These are phyloP conservation scores for Drosophila tropicalis DNA, from an alignment of 1,140 invertebrate genomes.

Conservation along the genomic window DNA sequence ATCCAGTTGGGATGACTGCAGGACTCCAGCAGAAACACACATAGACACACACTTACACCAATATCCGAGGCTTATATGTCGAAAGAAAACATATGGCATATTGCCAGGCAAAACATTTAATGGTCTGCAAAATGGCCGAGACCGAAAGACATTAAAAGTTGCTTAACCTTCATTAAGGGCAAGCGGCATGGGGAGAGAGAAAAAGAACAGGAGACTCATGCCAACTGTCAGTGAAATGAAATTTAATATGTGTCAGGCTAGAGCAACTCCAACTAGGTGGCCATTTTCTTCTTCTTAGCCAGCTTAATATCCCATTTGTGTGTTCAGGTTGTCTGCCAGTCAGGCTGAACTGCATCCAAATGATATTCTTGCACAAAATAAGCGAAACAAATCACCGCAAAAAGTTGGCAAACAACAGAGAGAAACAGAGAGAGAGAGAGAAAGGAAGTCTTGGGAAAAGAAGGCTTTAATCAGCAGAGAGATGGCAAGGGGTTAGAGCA, in stretches of 20 bases:
- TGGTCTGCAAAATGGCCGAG: slow-evolving; percentile 74
- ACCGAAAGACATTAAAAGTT: slow-evolving; percentile 71
- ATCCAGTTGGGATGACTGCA: slow-evolving; percentile 10
- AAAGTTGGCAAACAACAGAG: slow-evolving; percentile 57
- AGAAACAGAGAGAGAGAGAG: neutral
- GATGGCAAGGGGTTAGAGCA: neutral
- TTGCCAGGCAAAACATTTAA: slow-evolving; percentile 81
- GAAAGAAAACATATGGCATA: slow-evolving; percentile 77
- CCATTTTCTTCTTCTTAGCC: slow-evolving; percentile 27
- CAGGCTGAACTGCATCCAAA: slow-evolving; percentile 60
- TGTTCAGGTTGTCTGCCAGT: slow-evolving; percentile 24
- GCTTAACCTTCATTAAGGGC: slow-evolving; percentile 74
- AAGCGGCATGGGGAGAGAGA: neutral
- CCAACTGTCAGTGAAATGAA: slow-evolving; percentile 64
- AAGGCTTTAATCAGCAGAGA: slow-evolving; percentile 56
- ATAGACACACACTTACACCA: slow-evolving; percentile 8
- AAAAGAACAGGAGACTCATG: slow-evolving; percentile 36
- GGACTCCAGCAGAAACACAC: neutral
- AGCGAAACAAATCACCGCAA: slow-evolving; percentile 64
- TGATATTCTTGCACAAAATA: slow-evolving; percentile 71
- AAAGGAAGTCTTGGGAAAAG: neutral
- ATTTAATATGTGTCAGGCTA: slow-evolving; percentile 72
- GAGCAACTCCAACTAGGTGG: slow-evolving; percentile 32
- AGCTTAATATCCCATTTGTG: slow-evolving; percentile 78
- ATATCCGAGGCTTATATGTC: slow-evolving; percentile 42